Conservation (phyloP, 2,888 invertebrate genomes). For the Agriopis leucophaearia region DNA sequence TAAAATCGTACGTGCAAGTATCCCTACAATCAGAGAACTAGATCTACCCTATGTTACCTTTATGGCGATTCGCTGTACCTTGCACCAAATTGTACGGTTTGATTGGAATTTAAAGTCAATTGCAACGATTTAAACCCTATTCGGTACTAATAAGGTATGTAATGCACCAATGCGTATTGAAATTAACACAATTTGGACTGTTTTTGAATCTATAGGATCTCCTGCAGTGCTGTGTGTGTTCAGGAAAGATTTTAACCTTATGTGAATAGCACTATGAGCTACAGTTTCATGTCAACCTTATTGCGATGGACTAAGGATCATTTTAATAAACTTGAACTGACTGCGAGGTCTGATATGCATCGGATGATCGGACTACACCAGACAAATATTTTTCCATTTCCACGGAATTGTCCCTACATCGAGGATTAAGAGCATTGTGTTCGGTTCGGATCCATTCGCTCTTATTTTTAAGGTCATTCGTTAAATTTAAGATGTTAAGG, state of each 20-base stretch:
- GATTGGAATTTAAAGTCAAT: neutral
- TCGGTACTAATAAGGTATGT: neutral
- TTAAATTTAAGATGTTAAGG: slow-evolving; percentile 3
- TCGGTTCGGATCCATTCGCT: slow-evolving; percentile 57
- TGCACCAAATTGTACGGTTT: neutral
- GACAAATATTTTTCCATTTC: slow-evolving; percentile 86
- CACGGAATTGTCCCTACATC: slow-evolving; percentile 69
- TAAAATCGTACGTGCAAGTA: slow-evolving; percentile 65
- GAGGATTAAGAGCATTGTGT: slow-evolving; percentile 75
- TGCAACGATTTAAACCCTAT: slow-evolving; percentile 2
- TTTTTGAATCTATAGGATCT: neutral
- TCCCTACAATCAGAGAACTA: slow-evolving; percentile 4
- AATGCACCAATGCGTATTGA: neutral
- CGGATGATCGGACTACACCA: slow-evolving; percentile 50
- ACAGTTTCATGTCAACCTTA: slow-evolving; percentile 25
- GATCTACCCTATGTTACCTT: slow-evolving; percentile 1
- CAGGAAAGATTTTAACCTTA: neutral
- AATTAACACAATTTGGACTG: neutral
- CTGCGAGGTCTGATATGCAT: slow-evolving; percentile 41
- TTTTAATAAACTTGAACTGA: neutral
- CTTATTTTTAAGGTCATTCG: slow-evolving; percentile 52
- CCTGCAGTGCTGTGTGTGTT: neutral
- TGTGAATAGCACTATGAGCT: neutral
- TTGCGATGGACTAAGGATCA: slow-evolving; percentile 15
- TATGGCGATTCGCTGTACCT: neutral